Base-by-base conservation (phyloP, 2,113 vertebrate species). In the Tricholaema leucomelas region DNA sequence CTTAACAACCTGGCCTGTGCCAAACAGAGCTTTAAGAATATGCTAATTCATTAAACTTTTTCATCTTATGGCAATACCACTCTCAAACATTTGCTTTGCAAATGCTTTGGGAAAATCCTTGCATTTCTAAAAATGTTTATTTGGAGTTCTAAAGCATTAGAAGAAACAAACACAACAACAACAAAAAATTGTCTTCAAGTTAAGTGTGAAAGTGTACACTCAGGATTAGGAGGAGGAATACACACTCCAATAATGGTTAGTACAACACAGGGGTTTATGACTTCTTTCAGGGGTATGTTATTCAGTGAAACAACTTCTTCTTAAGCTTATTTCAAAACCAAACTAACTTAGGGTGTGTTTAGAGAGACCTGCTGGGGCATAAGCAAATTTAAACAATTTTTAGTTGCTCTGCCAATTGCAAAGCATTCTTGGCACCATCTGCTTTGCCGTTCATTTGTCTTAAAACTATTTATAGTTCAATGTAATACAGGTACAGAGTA, bases 381-480 rank as follows among this genome's bases (percentile, higher is more conserved):
- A 88, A 88, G n/a, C 58, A 93, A 95, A 88, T 79, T 54, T 38
- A 4, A 86, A 76, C 79, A 85, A 70, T 14, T 61, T 77, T 50
- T 85, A 15, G 17, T 42, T 63, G 6, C 38, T 70, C 25, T 79
- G 44, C 12, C 15, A 91, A 60, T 27, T 86, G 30, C 56, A 86
- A 90, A 93, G n/a, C n/a, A 42, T 69, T 75, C 50, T 64, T 80
- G 52, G 85, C 38, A 87, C 15, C 35, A 64, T 25, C 56, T 88
- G 55, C 40, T 52, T 93, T 90, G 25, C 72, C 15, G 70, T 64
- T 72, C 6, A 35, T 24, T 80, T 89, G 38, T 52, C 33, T 80
- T 81, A 64, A 66, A 66, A 71, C 61, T 87, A 85, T 78, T 90
- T 85, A 54, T n/a, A 88, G 55, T 42, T 89, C 63, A 84, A 12